Base-by-base conservation (phyloP, 2,797 vertebrate species). In the Acanthiza pusilla region DNA sequence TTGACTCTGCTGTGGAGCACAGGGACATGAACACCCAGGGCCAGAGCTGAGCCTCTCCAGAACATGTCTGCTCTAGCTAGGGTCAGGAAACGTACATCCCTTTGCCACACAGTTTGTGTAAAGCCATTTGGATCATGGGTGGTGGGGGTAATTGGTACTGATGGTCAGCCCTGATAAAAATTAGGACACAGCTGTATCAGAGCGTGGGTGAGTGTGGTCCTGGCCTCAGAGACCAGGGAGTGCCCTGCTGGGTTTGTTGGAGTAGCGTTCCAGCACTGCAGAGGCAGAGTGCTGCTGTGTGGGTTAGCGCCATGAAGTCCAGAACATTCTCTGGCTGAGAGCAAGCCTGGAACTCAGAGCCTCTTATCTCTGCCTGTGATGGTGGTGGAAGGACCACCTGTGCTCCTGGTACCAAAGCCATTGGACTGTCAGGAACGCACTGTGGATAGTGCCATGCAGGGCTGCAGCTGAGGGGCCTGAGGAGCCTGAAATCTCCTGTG, bases 351-450 rank as follows among this genome's bases (percentile, higher is more conserved):
- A 43, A 71, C 26, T 15, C 8, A 5, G 23, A 91, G 32, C 65
- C 50, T 51, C 34, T 85, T 63, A 11, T 61, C 15, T n/a, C n/a
- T 32, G 27, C 40, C 65, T 57, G 36, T 40, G 53, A 1, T 23
- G 68, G 4, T 36, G 36, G 25, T 42, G 68, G 32, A 51, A 62
- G 45, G 26, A 12, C 17, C 8, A 18, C 63, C 48, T 72, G 51
- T 50, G 43, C 34, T 86, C 25, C 47, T 67, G 30, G 38, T 22
- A 10, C 60, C 34, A 16, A 6, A 54, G 53, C 40, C 16, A 23
- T 5, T 0, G 0, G 40, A 60, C 45, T 66, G 22, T 27, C 40
- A 23, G 40, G n/a, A 20, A 26, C 10, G 19, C 0, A 0, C n/a
- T 0, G 0, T 8, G 23, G 57, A 36, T 63, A 63, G 14, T 36